Conservation (phyloP, 2,113 vertebrate species). For the Pteropus alecto region DNA sequence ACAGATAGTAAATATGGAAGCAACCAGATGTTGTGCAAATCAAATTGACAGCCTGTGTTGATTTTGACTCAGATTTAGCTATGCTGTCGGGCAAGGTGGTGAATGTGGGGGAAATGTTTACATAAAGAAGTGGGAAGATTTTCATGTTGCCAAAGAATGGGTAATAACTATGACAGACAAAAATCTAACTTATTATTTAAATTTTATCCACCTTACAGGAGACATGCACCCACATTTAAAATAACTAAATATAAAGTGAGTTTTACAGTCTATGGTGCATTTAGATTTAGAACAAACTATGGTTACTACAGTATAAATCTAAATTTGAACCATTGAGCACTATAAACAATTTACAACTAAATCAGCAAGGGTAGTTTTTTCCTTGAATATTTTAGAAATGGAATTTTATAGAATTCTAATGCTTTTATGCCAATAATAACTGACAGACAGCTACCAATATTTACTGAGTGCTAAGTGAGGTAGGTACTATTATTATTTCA, state of each 20-base stretch:
- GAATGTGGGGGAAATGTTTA: constrained; percentile 27
- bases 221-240: not conserved
- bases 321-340: not conserved
- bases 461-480: not conserved
- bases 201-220: not conserved
- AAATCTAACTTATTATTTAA: constrained; percentile 3
- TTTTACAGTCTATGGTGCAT: not conserved
- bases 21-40: constrained; percentile 56
- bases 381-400: not conserved
- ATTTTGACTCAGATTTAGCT: constrained; percentile 60
- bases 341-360: not conserved
- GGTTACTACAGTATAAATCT: not conserved
- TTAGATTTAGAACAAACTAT: not conserved
- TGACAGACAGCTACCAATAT: not conserved
- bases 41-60: constrained; percentile 35
- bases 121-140: not conserved
- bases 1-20: constrained; percentile 55
- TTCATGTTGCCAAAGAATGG: not conserved
- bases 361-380: not conserved
- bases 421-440: not conserved
- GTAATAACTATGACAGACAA: not conserved
- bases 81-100: not conserved
- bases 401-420: not conserved
- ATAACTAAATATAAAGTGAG: not conserved
- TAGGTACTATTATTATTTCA: not conserved